These are phyloP conservation scores for Lophura nycthemera DNA, from an alignment of 2,113 vertebrate species.

Conservation along the genomic window DNA sequence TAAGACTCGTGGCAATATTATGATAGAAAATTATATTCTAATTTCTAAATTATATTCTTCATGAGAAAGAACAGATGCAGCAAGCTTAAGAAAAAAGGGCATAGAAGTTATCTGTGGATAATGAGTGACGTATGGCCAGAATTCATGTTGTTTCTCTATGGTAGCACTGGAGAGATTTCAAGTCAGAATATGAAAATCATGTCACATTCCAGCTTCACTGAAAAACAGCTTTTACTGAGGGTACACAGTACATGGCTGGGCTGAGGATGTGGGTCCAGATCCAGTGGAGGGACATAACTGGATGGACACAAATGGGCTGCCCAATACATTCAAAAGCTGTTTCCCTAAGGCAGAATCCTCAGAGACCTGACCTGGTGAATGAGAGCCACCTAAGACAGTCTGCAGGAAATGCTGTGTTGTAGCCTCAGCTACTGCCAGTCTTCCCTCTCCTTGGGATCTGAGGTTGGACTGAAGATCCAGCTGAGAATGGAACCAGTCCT, in stretches of 20 bases:
- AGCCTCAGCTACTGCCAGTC: fast-evolving
- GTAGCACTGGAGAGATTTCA: not conserved
- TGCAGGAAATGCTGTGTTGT: not conserved
- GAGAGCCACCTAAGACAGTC: not conserved
- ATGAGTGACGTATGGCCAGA: not conserved
- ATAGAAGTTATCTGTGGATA: not conserved
- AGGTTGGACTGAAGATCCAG: not conserved
- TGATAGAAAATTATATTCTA: not conserved
- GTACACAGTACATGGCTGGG: not conserved
- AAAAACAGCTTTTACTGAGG: not conserved
- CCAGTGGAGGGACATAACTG: fast-evolving
- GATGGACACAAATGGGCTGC: not conserved
- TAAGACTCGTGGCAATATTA: not conserved
- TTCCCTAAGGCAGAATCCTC: not conserved
- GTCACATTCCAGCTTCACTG: not conserved
- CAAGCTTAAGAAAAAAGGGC: not conserved
- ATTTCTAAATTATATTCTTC: not conserved
- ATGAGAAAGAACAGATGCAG: not conserved
- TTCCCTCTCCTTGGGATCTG: not conserved
- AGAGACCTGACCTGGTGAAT: not conserved
- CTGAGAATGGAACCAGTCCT: not conserved
- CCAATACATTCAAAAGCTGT: not conserved
- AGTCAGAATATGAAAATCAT: not conserved
- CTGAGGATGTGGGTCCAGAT: not conserved
- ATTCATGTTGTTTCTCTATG: not conserved